phyloP scores from a whole-genome alignment of 2,888 invertebrate species.

The Trilocha varians region DNA sequence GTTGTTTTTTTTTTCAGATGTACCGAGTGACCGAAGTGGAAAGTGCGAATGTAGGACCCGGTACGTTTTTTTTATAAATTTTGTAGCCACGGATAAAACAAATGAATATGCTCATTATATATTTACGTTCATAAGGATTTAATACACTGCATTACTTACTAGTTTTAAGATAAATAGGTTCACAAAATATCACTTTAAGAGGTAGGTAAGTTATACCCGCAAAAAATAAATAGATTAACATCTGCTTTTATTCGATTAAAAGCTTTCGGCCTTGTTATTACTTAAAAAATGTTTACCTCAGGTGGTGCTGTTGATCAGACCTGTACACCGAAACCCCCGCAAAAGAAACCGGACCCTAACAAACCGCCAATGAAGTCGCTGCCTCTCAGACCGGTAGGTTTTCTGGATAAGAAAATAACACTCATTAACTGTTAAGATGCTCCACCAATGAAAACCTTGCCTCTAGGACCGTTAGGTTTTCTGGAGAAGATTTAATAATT shows the following conservation, averaged over 20 bases:
- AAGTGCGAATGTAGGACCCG: slow-evolving; percentile 37
- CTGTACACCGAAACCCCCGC: slow-evolving; percentile 27
- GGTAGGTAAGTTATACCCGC: no score
- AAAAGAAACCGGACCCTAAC: slow-evolving; percentile 22
- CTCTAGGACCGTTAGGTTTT: no score
- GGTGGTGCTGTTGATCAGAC: slow-evolving; percentile 36
- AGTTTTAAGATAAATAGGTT: no score
- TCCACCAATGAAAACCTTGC: no score
- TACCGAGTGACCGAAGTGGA: slow-evolving; percentile 45
- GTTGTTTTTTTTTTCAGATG: slow-evolving; percentile 32
- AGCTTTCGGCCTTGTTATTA: no score
- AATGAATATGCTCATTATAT: background rate
- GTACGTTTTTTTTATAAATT: slow-evolving; percentile 19
- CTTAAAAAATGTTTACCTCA: slow-evolving; percentile 12
- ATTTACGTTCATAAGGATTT: background rate
- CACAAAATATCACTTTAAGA: no score
- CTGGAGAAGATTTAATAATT: no score
- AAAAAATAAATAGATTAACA: no score
- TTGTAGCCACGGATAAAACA: background rate
- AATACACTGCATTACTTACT: no score
- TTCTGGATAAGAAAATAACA: no score
- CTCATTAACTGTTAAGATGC: no score
- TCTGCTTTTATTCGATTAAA: no score
- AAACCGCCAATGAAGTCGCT: slow-evolving; percentile 18
- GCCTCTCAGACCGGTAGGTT: slow-evolving; percentile 17